phyloP scores from a whole-genome alignment of 2,888 invertebrate genomes.

The Microchrysa polita region DNA sequence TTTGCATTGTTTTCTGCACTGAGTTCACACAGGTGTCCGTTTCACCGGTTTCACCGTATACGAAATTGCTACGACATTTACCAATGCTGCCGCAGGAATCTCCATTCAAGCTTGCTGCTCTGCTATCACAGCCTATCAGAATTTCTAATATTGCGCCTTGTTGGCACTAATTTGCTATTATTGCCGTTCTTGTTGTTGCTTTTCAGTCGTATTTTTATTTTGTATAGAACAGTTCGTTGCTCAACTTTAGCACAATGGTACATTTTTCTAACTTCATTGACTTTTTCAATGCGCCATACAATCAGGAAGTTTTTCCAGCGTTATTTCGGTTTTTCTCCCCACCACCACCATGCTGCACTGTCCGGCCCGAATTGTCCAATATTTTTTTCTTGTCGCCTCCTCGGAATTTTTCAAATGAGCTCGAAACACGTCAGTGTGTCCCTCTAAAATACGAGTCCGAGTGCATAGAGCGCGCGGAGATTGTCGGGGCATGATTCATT shows the following conservation, averaged over 20 bases:
- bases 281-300: constrained; percentile 39
- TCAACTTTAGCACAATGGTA: constrained; percentile 4
- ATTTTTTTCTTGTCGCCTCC: constrained; percentile 44
- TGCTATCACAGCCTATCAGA: background rate
- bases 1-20: background rate
- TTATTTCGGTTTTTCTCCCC: constrained; percentile 11
- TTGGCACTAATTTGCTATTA: constrained; percentile 27
- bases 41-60: no score
- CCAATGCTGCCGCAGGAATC: background rate
- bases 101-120: background rate
- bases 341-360: no score
- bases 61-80: background rate
- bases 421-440: constrained; percentile 52
- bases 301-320: constrained; percentile 24
- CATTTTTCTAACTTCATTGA: constrained; percentile 50
- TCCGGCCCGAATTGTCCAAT: no score
- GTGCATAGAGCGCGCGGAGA: background rate
- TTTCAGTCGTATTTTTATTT: background rate
- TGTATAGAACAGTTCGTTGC: constrained; percentile 3
- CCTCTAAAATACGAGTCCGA: constrained; percentile 41
- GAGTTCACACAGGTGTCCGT: constrained; percentile 37
- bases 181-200: background rate
- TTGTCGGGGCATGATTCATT: constrained; percentile 34
- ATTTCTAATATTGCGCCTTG: constrained; percentile 14
- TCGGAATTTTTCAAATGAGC: constrained; percentile 49